Percentiles rank a stretch among this genome's conserved stretches.
phyloP scores from a whole-genome alignment of 2,888 invertebrate genomes.

The Orthosia gracilis region DNA sequence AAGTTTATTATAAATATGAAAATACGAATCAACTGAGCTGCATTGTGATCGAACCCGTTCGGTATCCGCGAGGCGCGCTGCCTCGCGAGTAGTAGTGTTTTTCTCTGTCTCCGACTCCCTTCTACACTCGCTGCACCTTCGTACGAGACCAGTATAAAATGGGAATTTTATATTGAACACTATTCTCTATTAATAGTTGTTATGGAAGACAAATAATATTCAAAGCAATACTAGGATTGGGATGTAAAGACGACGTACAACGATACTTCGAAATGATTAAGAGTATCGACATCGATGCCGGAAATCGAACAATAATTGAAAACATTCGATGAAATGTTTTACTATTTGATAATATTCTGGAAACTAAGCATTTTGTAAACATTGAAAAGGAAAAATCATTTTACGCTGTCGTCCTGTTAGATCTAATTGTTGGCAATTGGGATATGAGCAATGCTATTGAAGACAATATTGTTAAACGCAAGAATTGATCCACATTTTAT shows the following conservation, averaged over 20 bases:
- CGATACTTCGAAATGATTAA: constrained; percentile 41
- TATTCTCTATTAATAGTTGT: constrained; percentile 64
- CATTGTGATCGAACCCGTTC: constrained; percentile 88
- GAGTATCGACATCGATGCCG: constrained; percentile 25
- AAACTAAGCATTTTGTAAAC: constrained; percentile 49
- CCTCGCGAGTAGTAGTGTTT: constrained; percentile 75
- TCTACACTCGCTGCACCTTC: constrained; percentile 79
- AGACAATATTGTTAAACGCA: constrained; percentile 90
- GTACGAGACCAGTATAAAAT: constrained; percentile 68
- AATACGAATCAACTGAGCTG: constrained; percentile 89
- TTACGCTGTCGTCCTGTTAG: constrained; percentile 64
- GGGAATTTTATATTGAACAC: constrained; percentile 49
- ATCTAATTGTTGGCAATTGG: constrained; percentile 76
- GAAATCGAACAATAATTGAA: constrained; percentile 28
- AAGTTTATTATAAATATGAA: constrained; percentile 86
- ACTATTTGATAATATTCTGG: constrained; percentile 31
- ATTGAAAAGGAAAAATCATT: constrained; percentile 51
- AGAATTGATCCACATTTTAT: constrained; percentile 88
- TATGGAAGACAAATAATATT: constrained; percentile 70
- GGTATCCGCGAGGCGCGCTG: constrained; percentile 69
- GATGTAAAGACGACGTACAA: constrained; percentile 60
- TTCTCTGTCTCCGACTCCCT: constrained; percentile 77
- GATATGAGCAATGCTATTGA: constrained; percentile 86
- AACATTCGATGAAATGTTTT: constrained; percentile 27
- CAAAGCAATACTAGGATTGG: constrained; percentile 77